Percentiles rank a stretch among this genome's conserved stretches.
Conservation (phyloP, 2,797 vertebrate genomes). For the Leontocebus nigricollis region DNA sequence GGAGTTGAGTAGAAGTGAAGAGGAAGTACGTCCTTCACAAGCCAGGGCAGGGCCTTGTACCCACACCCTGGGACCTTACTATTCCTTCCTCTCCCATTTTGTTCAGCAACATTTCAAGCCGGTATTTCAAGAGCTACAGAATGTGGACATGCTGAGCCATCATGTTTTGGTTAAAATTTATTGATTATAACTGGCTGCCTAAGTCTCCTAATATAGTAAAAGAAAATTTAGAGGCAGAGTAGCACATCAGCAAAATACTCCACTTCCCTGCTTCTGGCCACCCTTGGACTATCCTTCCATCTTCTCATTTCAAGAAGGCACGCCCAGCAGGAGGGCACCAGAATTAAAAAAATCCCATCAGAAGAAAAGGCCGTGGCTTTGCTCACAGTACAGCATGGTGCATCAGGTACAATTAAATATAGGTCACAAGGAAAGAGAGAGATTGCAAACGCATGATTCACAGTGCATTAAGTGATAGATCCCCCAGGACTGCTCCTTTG, state of each 20-base stretch:
- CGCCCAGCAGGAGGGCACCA: background rate
- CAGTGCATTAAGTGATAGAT: background rate
- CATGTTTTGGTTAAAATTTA: background rate
- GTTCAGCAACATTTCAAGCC: background rate
- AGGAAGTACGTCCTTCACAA: too few species aligned
- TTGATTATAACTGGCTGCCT: background rate
- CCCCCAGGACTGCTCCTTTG: conserved; percentile 6
- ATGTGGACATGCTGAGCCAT: background rate
- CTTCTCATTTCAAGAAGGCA: background rate
- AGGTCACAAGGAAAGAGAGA: conserved; percentile 71
- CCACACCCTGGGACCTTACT: too few species aligned
- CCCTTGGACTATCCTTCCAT: background rate
- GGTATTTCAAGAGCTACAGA: background rate
- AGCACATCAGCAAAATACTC: background rate
- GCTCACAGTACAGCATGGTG: background rate
- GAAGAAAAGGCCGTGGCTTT: background rate
- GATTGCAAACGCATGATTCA: conserved; percentile 27
- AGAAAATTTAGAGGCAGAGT: background rate
- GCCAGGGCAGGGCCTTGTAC: background rate
- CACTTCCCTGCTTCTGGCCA: background rate
- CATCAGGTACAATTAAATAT: conserved; percentile 24
- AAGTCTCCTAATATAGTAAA: background rate
- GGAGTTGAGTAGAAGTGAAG: background rate
- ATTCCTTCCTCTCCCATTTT: background rate
- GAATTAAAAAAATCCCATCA: background rate